Evolutionary conservation across 2,888 invertebrate genomes (phyloP), one percentile per base, ranked within the genome.

Genomic region (Phania funesta): DNA sequence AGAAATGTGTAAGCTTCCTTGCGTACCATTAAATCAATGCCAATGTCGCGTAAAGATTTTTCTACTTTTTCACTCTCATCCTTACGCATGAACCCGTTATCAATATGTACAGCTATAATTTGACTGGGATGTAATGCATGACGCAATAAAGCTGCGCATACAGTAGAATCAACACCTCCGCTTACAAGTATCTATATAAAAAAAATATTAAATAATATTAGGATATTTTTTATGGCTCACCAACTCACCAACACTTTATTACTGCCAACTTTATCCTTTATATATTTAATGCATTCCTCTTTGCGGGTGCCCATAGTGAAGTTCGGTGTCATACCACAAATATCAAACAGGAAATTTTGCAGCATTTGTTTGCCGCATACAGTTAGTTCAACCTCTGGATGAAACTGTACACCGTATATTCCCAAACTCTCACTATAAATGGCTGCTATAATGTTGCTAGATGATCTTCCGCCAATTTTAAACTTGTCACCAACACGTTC

Each of bases 111-210:
- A 29, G 99, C 99, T 87, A 99, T 97, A 78, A 99, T 95, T 91
- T 98, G 97, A 87, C 96, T 96, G 86, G 95, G 95, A 80, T 94
- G 93, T 62, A 99, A 92, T 9, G 99, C 98, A 90, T 96, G 96
- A 90, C 97, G 95, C 67, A 99, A 92, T 80, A 99, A 92, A 22
- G 99, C 99, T 26, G 99, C 99, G 92, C 99, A 99, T 9, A 99
- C 99, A n/a, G 99, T 98, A 0, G 99, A 99, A 92, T 99, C 99
- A 5, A 99, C 99, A 26, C 99, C 99, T 20, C 99, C 99, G 90
- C 99, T 99, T 68, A 98, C 95, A 88, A 99, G 91, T 90, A 98
- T 94, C 95, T 98, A 32, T n/a, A 29, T 24, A 24, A 56, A 8
- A 4, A 60, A n/a, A n/a, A n/a, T n/a, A n/a, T n/a, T n/a, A n/a